phyloP scores from a whole-genome alignment of 2,888 invertebrate species.

The Anaspis maculata region DNA sequence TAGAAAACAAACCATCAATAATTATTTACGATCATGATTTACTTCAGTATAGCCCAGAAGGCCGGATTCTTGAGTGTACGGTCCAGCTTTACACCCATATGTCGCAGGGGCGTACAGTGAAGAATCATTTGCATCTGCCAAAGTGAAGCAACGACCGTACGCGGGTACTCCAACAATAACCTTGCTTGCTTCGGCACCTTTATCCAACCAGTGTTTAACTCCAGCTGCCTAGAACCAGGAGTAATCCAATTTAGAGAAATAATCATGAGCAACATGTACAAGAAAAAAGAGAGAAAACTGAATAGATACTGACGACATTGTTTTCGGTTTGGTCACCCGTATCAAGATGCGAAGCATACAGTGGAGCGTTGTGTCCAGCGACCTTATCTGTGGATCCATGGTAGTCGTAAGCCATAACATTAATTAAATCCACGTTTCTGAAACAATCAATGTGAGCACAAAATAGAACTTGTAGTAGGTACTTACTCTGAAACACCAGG shows the following conservation, averaged over 20 bases:
- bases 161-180: constrained; percentile 61
- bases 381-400: constrained; percentile 57
- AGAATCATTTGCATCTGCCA: constrained; percentile 42
- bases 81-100: constrained; percentile 55
- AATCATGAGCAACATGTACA: no score
- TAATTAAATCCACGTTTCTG: background rate
- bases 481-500: constrained; percentile 22
- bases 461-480: no score
- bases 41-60: constrained; percentile 65
- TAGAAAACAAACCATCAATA: no score
- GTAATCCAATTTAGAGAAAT: no score
- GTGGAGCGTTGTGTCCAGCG: constrained; percentile 58
- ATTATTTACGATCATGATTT: no score
- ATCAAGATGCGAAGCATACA: constrained; percentile 46
- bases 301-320: background rate
- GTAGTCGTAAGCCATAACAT: constrained; percentile 44
- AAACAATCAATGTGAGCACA: background rate
- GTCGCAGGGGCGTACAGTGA: constrained; percentile 48
- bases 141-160: constrained; percentile 61
- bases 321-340: constrained; percentile 13
- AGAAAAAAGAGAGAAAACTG: no score
- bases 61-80: constrained; percentile 56
- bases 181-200: constrained; percentile 54
- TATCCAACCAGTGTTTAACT: constrained; percentile 46
- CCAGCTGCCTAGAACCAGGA: constrained; percentile 43